Percentiles rank a stretch among this genome's conserved stretches.
phyloP scores from a whole-genome alignment of 2,113 vertebrate species.

The Phylloscopus trochiloides region DNA sequence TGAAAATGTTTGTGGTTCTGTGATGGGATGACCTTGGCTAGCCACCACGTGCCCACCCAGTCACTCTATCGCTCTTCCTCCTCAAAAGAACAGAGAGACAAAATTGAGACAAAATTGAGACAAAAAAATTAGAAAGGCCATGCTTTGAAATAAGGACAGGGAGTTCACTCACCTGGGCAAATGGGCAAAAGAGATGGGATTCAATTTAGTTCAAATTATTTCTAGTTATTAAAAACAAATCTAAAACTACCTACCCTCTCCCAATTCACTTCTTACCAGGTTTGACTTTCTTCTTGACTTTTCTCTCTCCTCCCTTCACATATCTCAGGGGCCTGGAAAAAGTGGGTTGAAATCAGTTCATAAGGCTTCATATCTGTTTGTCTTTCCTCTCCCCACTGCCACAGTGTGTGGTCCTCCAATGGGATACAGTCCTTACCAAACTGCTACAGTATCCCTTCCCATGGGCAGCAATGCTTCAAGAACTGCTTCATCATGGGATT shows the following conservation, averaged over 20 bases:
- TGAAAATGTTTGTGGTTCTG: neutral
- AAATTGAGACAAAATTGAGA: neutral
- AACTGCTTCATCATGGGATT: neutral
- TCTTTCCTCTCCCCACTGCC: neutral
- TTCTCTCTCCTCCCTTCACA: neutral
- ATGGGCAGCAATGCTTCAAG: rapidly evolving
- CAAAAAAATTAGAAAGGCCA: neutral
- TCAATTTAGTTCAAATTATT: neutral
- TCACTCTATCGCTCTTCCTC: neutral
- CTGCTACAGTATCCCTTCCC: neutral
- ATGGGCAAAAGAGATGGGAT: neutral
- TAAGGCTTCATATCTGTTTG: neutral
- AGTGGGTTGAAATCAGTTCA: neutral
- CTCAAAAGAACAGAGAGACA: neutral
- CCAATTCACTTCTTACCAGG: neutral
- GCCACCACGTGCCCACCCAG: neutral
- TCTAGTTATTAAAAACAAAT: neutral
- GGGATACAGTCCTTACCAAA: neutral
- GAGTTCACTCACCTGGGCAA: neutral
- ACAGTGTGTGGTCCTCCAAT: rapidly evolving
- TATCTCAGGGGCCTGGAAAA: rapidly evolving
- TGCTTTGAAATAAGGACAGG: neutral
- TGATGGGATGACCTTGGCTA: neutral
- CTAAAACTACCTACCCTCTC: neutral
- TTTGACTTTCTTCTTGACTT: neutral